Evolutionary conservation across 2,888 invertebrate genomes (phyloP).

Genomic region (Marasmarcha lunaedactyla): DNA sequence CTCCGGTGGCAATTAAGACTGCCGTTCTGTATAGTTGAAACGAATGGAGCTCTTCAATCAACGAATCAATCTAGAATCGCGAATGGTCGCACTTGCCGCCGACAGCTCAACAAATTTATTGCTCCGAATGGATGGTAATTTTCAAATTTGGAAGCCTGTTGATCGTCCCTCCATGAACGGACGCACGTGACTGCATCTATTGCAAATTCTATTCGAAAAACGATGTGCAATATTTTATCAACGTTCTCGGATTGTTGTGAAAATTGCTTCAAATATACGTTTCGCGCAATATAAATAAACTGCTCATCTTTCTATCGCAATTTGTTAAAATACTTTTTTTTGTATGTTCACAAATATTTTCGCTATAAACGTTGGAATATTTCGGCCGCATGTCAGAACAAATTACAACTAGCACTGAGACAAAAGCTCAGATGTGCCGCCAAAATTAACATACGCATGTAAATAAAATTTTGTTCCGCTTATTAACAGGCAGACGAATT

Average conservation of each 20-base stretch:
- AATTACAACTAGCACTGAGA: too few relatives aligned
- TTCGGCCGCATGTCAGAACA: too few relatives aligned
- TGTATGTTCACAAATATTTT: too few relatives aligned
- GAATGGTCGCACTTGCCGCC: conserved; percentile 60
- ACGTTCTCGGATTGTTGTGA: not conserved
- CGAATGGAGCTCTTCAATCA: conserved; percentile 68
- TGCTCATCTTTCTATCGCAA: too few relatives aligned
- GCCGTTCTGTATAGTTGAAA: conserved; percentile 48
- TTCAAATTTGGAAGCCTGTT: conserved; percentile 62
- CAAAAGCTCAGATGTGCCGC: too few relatives aligned
- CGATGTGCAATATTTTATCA: not conserved
- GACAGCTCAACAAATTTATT: conserved; percentile 66
- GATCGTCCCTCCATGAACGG: conserved; percentile 33
- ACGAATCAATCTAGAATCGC: conserved; percentile 68
- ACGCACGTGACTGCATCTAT: conserved; percentile 17
- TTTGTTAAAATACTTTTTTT: too few relatives aligned
- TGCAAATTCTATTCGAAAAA: conserved; percentile 19
- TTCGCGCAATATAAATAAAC: too few relatives aligned
- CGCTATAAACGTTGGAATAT: too few relatives aligned
- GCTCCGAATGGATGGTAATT: conserved; percentile 54
- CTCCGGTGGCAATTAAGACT: conserved; percentile 64
- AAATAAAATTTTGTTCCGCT: too few relatives aligned
- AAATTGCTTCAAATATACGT: too few relatives aligned
- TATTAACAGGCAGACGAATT: too few relatives aligned
- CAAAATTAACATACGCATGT: too few relatives aligned